Percentiles rank a stretch among this genome's conserved stretches.
These are phyloP conservation scores for Mesocricetus auratus DNA, from an alignment of 2,113 vertebrate species.

Conservation along the genomic window DNA sequence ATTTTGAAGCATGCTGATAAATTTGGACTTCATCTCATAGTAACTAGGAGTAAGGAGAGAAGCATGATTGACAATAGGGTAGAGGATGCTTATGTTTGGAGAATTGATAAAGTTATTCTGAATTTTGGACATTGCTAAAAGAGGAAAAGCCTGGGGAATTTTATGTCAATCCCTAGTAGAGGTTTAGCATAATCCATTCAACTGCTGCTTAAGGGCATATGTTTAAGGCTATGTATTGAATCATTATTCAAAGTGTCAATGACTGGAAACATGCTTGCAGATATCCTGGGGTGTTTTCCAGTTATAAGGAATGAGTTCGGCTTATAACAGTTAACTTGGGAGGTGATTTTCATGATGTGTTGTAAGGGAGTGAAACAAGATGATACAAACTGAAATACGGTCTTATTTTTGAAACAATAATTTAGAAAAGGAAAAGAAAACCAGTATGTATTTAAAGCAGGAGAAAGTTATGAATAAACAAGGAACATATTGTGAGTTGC, in stretches of 20 bases:
- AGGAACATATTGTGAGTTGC: not conserved
- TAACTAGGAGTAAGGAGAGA: not conserved
- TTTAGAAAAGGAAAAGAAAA: slow-evolving; percentile 34
- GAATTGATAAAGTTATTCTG: slow-evolving; percentile 17
- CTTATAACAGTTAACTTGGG: slow-evolving; percentile 1
- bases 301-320: not conserved
- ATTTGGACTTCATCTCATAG: not conserved
- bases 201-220: not conserved
- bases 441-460: not conserved
- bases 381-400: not conserved
- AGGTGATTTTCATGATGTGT: not conserved
- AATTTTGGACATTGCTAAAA: not conserved
- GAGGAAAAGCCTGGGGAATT: not conserved
- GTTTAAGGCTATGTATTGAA: not conserved
- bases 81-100: slow-evolving; percentile 6
- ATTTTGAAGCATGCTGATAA: not conserved
- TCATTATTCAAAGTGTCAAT: not conserved
- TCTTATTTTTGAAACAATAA: slow-evolving; percentile 29
- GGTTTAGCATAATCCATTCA: slow-evolving; percentile 15
- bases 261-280: not conserved
- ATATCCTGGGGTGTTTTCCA: not conserved
- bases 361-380: not conserved
- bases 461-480: slow-evolving; percentile 17
- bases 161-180: not conserved
- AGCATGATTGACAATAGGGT: not conserved